A percentile compares a stretch with the other conserved stretches of the same genome.
phyloP scores from a whole-genome alignment of 2,113 vertebrate genomes.

The Sardina pilchardus region DNA sequence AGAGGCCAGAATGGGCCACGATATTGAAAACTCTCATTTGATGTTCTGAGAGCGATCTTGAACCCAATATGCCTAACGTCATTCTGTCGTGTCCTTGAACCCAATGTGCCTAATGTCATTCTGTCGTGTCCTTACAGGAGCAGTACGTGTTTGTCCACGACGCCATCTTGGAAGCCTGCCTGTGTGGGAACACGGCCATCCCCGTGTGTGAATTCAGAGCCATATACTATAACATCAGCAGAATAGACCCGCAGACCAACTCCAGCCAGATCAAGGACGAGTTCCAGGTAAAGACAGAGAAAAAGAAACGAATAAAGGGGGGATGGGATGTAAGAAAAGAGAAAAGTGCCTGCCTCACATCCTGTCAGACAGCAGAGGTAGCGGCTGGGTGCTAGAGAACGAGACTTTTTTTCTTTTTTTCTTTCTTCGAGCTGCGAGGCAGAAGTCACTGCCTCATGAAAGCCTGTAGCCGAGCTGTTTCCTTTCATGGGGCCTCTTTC shows the following conservation, averaged over 20 bases:
- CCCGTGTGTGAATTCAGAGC: slow-evolving; percentile 97
- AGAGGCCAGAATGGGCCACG: not conserved
- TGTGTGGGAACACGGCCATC: slow-evolving; percentile 96
- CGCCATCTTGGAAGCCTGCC: slow-evolving; percentile 95
- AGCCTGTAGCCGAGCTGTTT: slow-evolving; percentile 25
- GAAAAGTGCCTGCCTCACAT: not conserved
- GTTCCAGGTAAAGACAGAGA: slow-evolving; percentile 82
- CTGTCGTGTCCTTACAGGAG: slow-evolving; percentile 72
- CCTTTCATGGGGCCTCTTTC: slow-evolving; percentile 25
- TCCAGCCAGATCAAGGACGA: slow-evolving; percentile 99
- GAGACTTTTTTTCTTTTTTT: not conserved
- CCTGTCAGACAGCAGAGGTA: not conserved
- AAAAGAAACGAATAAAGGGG: not conserved
- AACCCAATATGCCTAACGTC: not conserved
- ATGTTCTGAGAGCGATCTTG: not conserved
- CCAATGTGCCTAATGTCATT: not conserved
- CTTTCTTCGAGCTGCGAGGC: not conserved
- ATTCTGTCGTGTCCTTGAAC: not conserved
- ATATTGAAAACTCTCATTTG: not conserved
- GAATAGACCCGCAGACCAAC: slow-evolving; percentile 95
- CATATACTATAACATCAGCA: slow-evolving; percentile 97
- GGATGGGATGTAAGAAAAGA: not conserved
- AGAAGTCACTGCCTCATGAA: slow-evolving; percentile 27
- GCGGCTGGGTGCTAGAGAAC: not conserved
- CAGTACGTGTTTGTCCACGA: slow-evolving; percentile 98